A percentile compares a stretch with the other conserved stretches of the same genome.
These are phyloP conservation scores for Plagiodera versicolora DNA, from an alignment of 2,888 invertebrate species.

Conservation along the genomic window DNA sequence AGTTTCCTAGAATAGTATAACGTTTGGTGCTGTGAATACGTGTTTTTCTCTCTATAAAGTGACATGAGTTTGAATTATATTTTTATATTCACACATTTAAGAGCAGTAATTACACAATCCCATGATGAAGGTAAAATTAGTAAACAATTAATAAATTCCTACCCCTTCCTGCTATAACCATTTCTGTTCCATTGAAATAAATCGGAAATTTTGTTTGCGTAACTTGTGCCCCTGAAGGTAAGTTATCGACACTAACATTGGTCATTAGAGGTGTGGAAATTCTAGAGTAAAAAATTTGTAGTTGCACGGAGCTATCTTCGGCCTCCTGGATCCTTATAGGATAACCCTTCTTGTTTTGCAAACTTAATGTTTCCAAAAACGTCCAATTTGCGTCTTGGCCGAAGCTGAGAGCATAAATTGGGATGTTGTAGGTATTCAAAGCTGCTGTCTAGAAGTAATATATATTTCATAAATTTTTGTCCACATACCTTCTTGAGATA, in stretches of 20 bases:
- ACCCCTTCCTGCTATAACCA: constrained; percentile 60
- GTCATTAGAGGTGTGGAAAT: constrained; percentile 67
- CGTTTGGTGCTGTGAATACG: too few species aligned
- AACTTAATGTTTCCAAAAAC: constrained; percentile 64
- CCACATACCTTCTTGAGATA: too few species aligned
- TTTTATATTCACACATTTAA: too few species aligned
- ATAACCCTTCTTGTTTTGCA: constrained; percentile 65
- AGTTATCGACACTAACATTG: constrained; percentile 64
- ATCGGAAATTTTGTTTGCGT: constrained; percentile 60
- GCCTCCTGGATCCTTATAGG: constrained; percentile 69
- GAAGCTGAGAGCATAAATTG: constrained; percentile 67
- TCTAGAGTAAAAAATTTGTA: constrained; percentile 65
- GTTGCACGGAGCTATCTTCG: constrained; percentile 64
- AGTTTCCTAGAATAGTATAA: constrained; percentile 23
- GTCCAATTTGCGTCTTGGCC: constrained; percentile 66
- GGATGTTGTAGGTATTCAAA: constrained; percentile 50
- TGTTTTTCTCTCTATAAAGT: too few species aligned
- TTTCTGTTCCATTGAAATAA: constrained; percentile 63
- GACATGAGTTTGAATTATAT: too few species aligned
- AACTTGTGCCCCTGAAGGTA: constrained; percentile 47
- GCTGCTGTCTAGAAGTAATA: constrained; percentile 43
- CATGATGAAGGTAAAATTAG: background rate
- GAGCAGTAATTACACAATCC: too few species aligned
- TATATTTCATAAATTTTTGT: background rate
- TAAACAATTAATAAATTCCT: background rate